phyloP scores from a whole-genome alignment of 2,113 vertebrate species.

The Sphaerodactylus townsendi region DNA sequence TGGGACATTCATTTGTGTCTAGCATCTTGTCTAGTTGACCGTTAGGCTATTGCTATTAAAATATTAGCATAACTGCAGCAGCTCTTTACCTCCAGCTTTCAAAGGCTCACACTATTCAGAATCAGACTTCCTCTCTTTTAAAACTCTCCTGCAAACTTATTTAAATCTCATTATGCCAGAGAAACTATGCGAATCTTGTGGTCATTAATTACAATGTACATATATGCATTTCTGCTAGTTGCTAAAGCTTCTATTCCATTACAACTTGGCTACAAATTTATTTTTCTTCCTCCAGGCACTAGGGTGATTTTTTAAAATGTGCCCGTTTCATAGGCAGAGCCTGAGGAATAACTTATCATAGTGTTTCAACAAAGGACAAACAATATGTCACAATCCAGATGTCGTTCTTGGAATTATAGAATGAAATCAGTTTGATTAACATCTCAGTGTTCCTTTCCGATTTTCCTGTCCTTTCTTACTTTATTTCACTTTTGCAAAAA shows the following conservation, averaged over 20 bases:
- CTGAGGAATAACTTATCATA: conserved; percentile 21
- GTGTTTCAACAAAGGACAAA: conserved; percentile 6
- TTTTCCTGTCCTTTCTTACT: conserved; percentile 4
- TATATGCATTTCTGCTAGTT: conserved; percentile 9
- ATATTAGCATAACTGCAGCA: background rate
- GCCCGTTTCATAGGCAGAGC: background rate
- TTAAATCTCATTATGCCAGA: conserved; percentile 12
- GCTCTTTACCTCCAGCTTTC: background rate
- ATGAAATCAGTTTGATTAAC: conserved; percentile 9
- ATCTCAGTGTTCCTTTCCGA: background rate
- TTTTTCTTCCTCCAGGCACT: background rate
- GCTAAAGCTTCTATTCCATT: background rate
- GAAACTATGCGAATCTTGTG: conserved; percentile 2
- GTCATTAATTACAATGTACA: conserved; percentile 1
- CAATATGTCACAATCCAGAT: background rate
- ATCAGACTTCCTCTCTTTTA: background rate
- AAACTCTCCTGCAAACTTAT: background rate
- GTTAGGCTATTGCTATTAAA: background rate
- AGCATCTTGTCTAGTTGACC: no score
- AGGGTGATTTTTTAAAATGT: conserved; percentile 31
- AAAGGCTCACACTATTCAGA: conserved; percentile 9
- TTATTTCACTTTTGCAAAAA: conserved; percentile 19
- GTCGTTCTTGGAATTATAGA: conserved; percentile 22
- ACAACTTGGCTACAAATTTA: conserved; percentile 22
- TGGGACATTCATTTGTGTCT: no score